Conservation (phyloP, 2,113 vertebrate species). For the Natator depressus region DNA sequence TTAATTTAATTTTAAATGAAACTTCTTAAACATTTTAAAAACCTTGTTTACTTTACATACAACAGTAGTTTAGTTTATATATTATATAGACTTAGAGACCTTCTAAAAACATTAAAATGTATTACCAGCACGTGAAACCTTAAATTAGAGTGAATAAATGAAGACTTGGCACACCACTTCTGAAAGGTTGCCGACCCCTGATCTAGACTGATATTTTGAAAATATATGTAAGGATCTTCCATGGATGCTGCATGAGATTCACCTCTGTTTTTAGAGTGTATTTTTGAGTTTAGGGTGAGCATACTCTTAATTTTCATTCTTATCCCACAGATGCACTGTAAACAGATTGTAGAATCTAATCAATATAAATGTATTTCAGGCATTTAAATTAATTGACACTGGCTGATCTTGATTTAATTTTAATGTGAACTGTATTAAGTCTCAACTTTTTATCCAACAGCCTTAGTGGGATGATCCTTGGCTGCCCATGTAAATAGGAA, state of each 20-base stretch:
- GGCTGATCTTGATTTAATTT: neutral
- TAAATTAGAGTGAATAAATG: no score
- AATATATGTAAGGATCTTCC: neutral
- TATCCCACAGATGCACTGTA: neutral
- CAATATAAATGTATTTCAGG: neutral
- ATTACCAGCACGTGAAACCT: no score
- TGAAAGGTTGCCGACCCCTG: no score
- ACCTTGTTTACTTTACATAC: no score
- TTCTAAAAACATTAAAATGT: no score
- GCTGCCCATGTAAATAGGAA: neutral
- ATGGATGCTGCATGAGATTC: neutral
- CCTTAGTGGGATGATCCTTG: neutral
- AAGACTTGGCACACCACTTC: no score
- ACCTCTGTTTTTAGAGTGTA: neutral
- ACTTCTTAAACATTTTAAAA: no score
- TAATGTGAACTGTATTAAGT: neutral
- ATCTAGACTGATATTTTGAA: neutral
- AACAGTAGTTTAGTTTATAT: no score
- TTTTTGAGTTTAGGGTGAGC: neutral
- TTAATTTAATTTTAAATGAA: no score
- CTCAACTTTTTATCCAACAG: neutral
- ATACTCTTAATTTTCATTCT: neutral
- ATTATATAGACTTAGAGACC: no score
- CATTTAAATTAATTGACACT: neutral
- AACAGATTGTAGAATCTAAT: neutral